A percentile compares a stretch with the other conserved stretches of the same genome.
These are phyloP conservation scores for Rosalia funebris DNA, from an alignment of 2,888 invertebrate genomes.

Conservation along the genomic window DNA sequence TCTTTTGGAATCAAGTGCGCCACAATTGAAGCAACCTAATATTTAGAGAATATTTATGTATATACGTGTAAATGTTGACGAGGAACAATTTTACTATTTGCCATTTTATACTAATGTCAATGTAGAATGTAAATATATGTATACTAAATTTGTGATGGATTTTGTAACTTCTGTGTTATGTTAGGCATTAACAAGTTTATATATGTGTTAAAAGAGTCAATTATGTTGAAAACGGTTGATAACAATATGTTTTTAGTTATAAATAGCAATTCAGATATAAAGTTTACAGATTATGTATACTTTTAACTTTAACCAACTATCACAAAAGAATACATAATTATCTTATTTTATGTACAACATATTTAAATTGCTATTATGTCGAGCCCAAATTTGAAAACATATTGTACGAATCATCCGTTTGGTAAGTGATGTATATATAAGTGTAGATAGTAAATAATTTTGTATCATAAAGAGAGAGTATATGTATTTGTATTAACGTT, in stretches of 20 bases:
- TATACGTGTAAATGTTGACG: slow-evolving; percentile 9
- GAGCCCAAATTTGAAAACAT: slow-evolving; percentile 40
- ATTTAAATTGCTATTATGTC: slow-evolving; percentile 31
- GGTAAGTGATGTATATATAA: slow-evolving; percentile 26
- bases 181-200: slow-evolving; percentile 12
- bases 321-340: slow-evolving; percentile 2
- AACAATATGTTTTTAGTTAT: slow-evolving; percentile 37
- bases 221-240: slow-evolving; percentile 24
- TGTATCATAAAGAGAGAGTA: slow-evolving; percentile 1
- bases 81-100: not conserved
- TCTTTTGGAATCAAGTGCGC: slow-evolving; percentile 44
- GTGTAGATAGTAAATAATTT: slow-evolving; percentile 30
- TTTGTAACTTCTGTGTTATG: slow-evolving; percentile 14
- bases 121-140: slow-evolving; percentile 2
- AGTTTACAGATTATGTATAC: slow-evolving; percentile 6
- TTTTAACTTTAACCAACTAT: slow-evolving; percentile 10
- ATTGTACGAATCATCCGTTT: slow-evolving; percentile 23
- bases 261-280: slow-evolving; percentile 32
- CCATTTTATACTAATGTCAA: slow-evolving; percentile 9
- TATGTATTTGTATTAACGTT: not conserved
- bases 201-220: slow-evolving; percentile 31
- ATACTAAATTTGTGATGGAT: slow-evolving; percentile 12
- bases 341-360: slow-evolving; percentile 10
- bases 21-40: slow-evolving; percentile 30
- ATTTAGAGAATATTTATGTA: slow-evolving; percentile 26